A percentile compares a stretch with the other conserved stretches of the same genome.
These are phyloP conservation scores for Dyspetes luteomarginatus DNA, from an alignment of 2,888 invertebrate species.

Conservation along the genomic window DNA sequence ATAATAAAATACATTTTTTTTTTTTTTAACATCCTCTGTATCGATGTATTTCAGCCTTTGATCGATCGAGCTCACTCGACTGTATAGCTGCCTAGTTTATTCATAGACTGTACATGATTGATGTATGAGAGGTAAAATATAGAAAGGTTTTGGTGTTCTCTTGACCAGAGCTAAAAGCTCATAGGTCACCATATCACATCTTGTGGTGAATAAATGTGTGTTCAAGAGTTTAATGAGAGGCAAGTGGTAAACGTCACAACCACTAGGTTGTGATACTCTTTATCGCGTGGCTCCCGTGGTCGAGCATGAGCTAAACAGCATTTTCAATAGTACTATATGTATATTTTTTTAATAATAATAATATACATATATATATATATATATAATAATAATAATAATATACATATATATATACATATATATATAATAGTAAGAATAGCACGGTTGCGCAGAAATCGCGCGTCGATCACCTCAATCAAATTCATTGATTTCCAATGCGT, in stretches of 20 bases:
- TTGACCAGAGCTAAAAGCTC: neutral
- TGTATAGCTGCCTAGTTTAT: neutral
- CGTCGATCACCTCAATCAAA: slow-evolving; percentile 44
- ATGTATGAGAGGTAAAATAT: neutral
- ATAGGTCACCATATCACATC: neutral
- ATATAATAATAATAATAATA: neutral
- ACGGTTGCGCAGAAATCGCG: slow-evolving; percentile 26
- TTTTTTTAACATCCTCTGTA: too few species aligned
- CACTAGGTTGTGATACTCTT: neutral
- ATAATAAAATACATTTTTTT: too few species aligned
- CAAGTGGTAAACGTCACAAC: slow-evolving; percentile 41
- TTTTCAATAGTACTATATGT: slow-evolving; percentile 29
- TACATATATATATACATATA: neutral
- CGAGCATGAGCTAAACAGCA: slow-evolving; percentile 4
- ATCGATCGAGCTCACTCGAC: too few species aligned
- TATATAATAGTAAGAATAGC: too few species aligned
- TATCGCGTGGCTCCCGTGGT: neutral
- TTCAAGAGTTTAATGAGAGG: slow-evolving; percentile 34
- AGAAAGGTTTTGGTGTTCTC: neutral
- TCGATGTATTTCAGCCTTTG: too few species aligned
- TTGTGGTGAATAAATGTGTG: neutral
- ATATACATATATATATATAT: too few species aligned
- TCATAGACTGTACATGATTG: neutral
- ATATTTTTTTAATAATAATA: neutral
- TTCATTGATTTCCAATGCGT: slow-evolving; percentile 55